Evolutionary conservation across 2,113 vertebrate species (phyloP).

Genomic region (Rattus rattus): DNA sequence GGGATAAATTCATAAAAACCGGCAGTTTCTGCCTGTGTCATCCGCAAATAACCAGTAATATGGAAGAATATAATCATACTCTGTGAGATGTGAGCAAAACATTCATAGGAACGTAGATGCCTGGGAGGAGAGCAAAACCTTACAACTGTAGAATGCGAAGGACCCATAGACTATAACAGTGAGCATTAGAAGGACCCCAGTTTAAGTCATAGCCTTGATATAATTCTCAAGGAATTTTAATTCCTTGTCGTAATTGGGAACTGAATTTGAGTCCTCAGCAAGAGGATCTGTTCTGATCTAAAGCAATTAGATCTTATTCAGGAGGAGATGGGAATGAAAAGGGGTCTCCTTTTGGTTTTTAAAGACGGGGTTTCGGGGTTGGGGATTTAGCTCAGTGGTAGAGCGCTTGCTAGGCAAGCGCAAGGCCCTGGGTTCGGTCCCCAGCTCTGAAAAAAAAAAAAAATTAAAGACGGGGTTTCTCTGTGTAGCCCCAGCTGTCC

Average conservation of each 20-base stretch:
- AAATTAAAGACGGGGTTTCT: too few species aligned
- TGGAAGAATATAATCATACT: background rate
- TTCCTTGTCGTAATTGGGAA: background rate
- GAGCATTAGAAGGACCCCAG: background rate
- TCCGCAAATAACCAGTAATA: background rate
- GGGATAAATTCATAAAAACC: background rate
- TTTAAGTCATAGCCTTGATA: background rate
- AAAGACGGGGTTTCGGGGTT: fast-evolving
- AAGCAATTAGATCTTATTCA: background rate
- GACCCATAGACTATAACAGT: background rate
- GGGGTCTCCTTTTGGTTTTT: too few species aligned
- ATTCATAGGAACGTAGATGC: background rate
- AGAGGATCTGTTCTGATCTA: too few species aligned
- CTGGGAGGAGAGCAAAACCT: background rate
- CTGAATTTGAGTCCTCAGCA: too few species aligned
- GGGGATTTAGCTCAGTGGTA: too few species aligned
- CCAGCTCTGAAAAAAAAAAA: too few species aligned
- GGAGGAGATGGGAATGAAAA: background rate
- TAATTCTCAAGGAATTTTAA: background rate
- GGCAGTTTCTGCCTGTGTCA: background rate
- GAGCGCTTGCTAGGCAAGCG: too few species aligned
- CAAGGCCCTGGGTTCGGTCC: too few species aligned
- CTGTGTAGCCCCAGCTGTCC: too few species aligned
- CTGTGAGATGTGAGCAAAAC: background rate
- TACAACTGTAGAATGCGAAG: background rate